phyloP scores from a whole-genome alignment of 2,888 invertebrate genomes.

The Dryobota labecula region DNA sequence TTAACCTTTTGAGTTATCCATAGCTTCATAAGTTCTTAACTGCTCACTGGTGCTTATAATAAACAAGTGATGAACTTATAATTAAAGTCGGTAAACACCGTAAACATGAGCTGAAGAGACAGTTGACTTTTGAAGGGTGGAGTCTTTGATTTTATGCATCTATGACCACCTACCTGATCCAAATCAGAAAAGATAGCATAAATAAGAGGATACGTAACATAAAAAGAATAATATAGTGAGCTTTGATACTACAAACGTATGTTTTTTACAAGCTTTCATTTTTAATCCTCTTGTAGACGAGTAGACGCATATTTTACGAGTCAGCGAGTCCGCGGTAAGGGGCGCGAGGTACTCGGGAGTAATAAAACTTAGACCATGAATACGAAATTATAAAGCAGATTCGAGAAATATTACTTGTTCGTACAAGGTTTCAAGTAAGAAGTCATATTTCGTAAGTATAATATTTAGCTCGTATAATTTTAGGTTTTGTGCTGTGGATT shows the following conservation, averaged over 20 bases:
- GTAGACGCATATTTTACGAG: conserved; percentile 48
- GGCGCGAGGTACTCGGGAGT: conserved; percentile 29
- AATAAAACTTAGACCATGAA: conserved; percentile 58
- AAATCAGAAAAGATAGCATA: not conserved
- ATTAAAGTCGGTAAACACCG: not conserved
- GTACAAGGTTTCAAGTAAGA: conserved; percentile 25
- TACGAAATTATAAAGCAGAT: conserved; percentile 44
- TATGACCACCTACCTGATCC: not conserved
- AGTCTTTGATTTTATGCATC: conserved; percentile 18
- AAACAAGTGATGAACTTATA: not conserved
- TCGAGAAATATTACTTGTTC: conserved; percentile 45
- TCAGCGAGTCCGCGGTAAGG: conserved; percentile 37
- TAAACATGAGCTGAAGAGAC: not conserved
- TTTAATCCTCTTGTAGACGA: conserved; percentile 32
- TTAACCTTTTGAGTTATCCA: not conserved
- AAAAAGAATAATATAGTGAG: conserved; percentile 2
- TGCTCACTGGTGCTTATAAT: not conserved
- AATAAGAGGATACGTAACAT: not conserved
- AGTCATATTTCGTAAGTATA: conserved; percentile 24
- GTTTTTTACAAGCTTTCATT: conserved; percentile 28
- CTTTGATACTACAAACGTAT: conserved; percentile 10
- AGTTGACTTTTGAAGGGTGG: not conserved
- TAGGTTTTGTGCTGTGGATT: not conserved
- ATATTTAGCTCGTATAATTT: conserved; percentile 21
- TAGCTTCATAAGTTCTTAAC: not conserved